A percentile compares a stretch with the other conserved stretches of the same genome.
phyloP scores from a whole-genome alignment of 2,888 invertebrate species.

The Sarcophaga variegata region DNA sequence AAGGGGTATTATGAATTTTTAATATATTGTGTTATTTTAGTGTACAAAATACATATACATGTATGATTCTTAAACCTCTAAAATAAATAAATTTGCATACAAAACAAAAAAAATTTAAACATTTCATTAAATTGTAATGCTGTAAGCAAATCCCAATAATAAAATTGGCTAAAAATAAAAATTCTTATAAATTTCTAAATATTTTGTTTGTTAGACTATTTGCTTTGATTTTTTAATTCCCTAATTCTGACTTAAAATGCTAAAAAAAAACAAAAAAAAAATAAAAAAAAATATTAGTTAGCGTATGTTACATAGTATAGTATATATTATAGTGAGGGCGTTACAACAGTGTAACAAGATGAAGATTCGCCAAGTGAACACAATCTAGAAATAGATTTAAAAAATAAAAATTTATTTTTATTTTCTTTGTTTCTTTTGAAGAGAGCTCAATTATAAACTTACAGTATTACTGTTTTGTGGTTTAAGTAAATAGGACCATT shows the following conservation, averaged over 20 bases:
- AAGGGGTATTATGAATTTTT: too few species aligned
- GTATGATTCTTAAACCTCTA: too few species aligned
- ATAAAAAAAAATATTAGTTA: neutral
- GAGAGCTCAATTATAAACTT: neutral
- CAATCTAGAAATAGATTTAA: constrained; percentile 39
- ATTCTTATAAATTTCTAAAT: too few species aligned
- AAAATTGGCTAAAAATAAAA: too few species aligned
- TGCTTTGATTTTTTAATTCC: neutral
- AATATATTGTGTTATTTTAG: too few species aligned
- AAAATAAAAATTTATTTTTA: neutral
- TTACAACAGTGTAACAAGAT: neutral
- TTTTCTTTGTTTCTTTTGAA: neutral
- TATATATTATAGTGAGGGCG: neutral
- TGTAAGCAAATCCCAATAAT: too few species aligned
- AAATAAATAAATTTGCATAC: too few species aligned
- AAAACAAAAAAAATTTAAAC: too few species aligned
- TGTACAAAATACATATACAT: too few species aligned
- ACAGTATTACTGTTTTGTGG: constrained; percentile 14
- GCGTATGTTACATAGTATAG: neutral
- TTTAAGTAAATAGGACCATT: neutral
- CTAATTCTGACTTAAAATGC: neutral
- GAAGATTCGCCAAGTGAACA: constrained; percentile 38
- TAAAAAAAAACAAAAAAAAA: neutral
- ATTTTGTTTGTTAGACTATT: neutral
- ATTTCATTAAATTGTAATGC: too few species aligned